These are phyloP conservation scores for Corythaeola cristata DNA, from an alignment of 2,113 vertebrate genomes.

Conservation along the genomic window DNA sequence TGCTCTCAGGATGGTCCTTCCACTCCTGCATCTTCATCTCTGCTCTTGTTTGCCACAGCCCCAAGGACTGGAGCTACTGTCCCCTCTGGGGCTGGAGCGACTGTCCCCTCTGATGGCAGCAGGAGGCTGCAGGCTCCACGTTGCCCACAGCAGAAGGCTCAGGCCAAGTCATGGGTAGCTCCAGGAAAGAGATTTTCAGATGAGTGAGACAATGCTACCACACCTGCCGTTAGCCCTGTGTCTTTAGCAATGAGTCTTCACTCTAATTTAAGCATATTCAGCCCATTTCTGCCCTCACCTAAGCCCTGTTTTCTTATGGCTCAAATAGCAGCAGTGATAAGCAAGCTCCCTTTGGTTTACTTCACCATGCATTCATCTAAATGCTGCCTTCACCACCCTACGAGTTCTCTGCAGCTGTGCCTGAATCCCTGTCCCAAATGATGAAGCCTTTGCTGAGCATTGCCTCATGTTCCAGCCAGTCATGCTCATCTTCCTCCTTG, in stretches of 20 bases:
- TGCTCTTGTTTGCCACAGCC: no score
- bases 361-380: not conserved
- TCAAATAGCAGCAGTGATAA: not conserved
- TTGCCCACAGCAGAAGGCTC: not conserved
- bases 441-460: not conserved
- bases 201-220: rapidly evolving
- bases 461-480: not conserved
- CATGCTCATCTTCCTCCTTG: not conserved
- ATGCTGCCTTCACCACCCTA: no score
- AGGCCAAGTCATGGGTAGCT: not conserved
- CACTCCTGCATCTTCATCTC: not conserved
- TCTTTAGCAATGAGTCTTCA: not conserved
- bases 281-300: not conserved
- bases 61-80: not conserved
- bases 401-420: not conserved
- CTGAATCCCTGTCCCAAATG: not conserved
- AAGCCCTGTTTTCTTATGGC: not conserved
- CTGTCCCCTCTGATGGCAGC: not conserved
- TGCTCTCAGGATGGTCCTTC: rapidly evolving
- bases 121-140: rapidly evolving
- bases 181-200: not conserved
- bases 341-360: not conserved
- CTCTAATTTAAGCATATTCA: not conserved
- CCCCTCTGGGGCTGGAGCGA: not conserved
- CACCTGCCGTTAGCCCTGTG: not conserved